These are phyloP conservation scores for Hermodice carunculata DNA, from an alignment of 2,888 invertebrate species.

Conservation along the genomic window DNA sequence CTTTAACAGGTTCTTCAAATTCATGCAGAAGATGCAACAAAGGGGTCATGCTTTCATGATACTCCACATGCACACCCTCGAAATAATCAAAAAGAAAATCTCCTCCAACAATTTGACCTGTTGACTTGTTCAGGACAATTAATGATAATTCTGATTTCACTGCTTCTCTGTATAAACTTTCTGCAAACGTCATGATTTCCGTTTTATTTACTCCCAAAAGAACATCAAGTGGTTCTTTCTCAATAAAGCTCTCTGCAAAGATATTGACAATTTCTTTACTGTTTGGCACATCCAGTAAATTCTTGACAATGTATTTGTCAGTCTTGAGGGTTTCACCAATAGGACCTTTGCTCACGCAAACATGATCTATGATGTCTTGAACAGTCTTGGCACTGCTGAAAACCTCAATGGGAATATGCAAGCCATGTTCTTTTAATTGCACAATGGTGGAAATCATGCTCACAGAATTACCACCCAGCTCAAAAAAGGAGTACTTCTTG, in stretches of 20 bases:
- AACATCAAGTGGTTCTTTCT: slow-evolving; percentile 30
- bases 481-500: slow-evolving; percentile 47
- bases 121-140: slow-evolving; percentile 19
- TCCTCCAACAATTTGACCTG: slow-evolving; percentile 30
- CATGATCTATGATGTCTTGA: slow-evolving; percentile 30
- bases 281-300: slow-evolving; percentile 6
- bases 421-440: slow-evolving; percentile 21
- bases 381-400: slow-evolving; percentile 28
- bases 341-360: background rate
- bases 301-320: slow-evolving; percentile 19
- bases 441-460: slow-evolving; percentile 30
- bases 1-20: slow-evolving; percentile 28
- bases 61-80: slow-evolving; percentile 18
- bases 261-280: slow-evolving; percentile 16
- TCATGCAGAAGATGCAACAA: slow-evolving; percentile 19
- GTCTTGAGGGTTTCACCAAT: slow-evolving; percentile 9
- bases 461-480: slow-evolving; percentile 53
- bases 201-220: slow-evolving; percentile 24
- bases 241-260: slow-evolving; percentile 27
- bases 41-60: slow-evolving; percentile 32
- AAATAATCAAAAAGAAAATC: slow-evolving; percentile 34
- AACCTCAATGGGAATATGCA: slow-evolving; percentile 25
- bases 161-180: slow-evolving; percentile 23
- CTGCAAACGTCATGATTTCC: slow-evolving; percentile 26
- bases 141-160: slow-evolving; percentile 16